Evolutionary conservation across 2,797 vertebrate genomes (phyloP).

Genomic region (Sebastes variabilis): DNA sequence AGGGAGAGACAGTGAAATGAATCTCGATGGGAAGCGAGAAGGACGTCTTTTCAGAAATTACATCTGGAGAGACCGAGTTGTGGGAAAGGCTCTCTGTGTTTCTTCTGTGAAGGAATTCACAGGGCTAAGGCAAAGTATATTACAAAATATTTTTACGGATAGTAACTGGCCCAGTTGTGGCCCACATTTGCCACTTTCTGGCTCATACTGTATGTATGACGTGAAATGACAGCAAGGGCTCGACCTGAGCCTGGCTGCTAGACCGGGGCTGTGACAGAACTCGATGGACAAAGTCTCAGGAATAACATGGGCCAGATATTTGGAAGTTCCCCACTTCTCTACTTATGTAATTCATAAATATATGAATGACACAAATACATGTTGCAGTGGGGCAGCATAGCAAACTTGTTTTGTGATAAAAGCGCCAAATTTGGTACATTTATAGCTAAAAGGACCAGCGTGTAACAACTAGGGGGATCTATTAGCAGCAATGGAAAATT

Average conservation of each 20-base stretch:
- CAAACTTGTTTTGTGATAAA: too few relatives aligned
- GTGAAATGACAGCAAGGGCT: not conserved
- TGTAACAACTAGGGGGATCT: too few relatives aligned
- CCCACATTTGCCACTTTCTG: not conserved
- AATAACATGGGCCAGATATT: too few relatives aligned
- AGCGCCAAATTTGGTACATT: too few relatives aligned
- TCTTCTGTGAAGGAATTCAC: not conserved
- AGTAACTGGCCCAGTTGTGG: not conserved
- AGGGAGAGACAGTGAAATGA: not conserved
- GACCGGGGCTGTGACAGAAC: not conserved
- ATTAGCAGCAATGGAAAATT: too few relatives aligned
- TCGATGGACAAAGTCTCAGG: not conserved
- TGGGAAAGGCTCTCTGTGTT: not conserved
- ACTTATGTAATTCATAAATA: too few relatives aligned
- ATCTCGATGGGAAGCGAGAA: constrained; percentile 2
- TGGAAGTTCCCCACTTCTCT: too few relatives aligned
- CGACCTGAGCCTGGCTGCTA: not conserved
- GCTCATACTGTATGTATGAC: not conserved
- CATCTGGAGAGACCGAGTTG: constrained; percentile 14
- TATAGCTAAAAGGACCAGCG: too few relatives aligned
- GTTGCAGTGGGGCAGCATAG: too few relatives aligned
- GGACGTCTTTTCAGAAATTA: constrained; percentile 23
- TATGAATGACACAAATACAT: too few relatives aligned
- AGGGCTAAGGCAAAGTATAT: not conserved
- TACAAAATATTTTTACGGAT: not conserved